These are phyloP conservation scores for Dipodomys stephensi DNA, from an alignment of 2,113 vertebrate species.

Conservation along the genomic window DNA sequence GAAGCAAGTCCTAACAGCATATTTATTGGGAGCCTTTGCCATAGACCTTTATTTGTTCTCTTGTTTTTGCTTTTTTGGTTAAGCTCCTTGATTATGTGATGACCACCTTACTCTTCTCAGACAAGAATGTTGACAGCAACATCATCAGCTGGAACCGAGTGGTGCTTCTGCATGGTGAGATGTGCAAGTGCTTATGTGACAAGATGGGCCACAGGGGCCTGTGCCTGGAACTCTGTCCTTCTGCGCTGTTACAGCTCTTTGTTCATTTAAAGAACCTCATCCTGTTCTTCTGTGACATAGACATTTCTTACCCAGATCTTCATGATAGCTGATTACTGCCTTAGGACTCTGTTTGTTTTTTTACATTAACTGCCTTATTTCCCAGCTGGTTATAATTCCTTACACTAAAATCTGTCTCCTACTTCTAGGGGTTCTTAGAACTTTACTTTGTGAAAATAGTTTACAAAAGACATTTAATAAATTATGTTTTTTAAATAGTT, in stretches of 20 bases:
- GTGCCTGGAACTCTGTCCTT: not conserved
- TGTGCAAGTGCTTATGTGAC: fast-evolving
- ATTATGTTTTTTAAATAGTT: no score
- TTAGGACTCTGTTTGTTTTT: not conserved
- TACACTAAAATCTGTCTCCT: not conserved
- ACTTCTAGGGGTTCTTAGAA: not conserved
- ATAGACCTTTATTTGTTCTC: not conserved
- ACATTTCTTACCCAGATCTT: not conserved
- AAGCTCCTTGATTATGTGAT: conserved; percentile 97
- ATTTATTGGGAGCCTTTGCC: not conserved
- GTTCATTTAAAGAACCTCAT: not conserved
- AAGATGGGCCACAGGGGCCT: fast-evolving
- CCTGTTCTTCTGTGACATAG: not conserved
- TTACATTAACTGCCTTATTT: not conserved
- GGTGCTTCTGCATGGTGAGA: conserved; percentile 95
- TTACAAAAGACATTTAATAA: not conserved
- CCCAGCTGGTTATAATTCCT: not conserved
- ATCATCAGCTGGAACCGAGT: conserved; percentile 98
- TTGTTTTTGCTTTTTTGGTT: conserved; percentile 11
- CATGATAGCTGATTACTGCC: not conserved
- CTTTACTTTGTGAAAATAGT: not conserved
- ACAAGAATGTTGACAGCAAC: conserved; percentile 96
- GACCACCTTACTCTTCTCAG: conserved; percentile 95
- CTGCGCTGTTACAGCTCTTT: not conserved
- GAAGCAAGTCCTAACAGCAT: not conserved